These are phyloP conservation scores for Gasteruption jaculator DNA, from an alignment of 2,888 invertebrate species.

Conservation along the genomic window DNA sequence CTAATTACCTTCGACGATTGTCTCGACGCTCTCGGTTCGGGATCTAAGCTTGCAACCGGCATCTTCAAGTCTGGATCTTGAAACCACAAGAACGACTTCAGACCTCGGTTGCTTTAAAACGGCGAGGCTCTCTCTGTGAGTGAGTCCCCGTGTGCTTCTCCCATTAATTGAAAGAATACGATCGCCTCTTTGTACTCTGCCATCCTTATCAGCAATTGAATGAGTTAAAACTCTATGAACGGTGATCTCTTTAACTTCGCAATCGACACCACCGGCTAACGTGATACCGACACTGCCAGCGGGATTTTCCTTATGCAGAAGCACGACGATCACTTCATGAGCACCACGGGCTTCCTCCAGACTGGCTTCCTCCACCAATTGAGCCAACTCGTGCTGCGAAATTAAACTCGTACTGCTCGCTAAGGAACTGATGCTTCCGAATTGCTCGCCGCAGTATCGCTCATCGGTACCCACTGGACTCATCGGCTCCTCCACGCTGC, in stretches of 20 bases:
- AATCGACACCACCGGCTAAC: slow-evolving; percentile 84
- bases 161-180: slow-evolving; percentile 88
- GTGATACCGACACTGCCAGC: slow-evolving; percentile 81
- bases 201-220: slow-evolving; percentile 83
- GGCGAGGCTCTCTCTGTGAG: slow-evolving; percentile 81
- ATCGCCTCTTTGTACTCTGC: slow-evolving; percentile 80
- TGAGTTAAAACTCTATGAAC: slow-evolving; percentile 84
- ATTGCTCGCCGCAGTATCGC: slow-evolving; percentile 47
- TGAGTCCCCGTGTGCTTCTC: slow-evolving; percentile 73
- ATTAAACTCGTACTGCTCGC: slow-evolving; percentile 59
- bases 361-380: slow-evolving; percentile 65
- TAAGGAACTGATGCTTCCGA: slow-evolving; percentile 58
- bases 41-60: slow-evolving; percentile 33
- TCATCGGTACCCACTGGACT: slow-evolving; percentile 36
- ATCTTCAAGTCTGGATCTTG: slow-evolving; percentile 51
- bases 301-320: slow-evolving; percentile 64
- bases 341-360: slow-evolving; percentile 56
- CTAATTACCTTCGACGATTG: slow-evolving; percentile 43
- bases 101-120: slow-evolving; percentile 77
- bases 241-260: slow-evolving; percentile 88
- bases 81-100: slow-evolving; percentile 74
- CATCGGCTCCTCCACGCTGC: slow-evolving; percentile 51
- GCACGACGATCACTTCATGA: slow-evolving; percentile 62
- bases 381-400: slow-evolving; percentile 61
- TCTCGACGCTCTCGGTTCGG: slow-evolving; percentile 45